Evolutionary conservation across 2,888 invertebrate genomes (phyloP), one percentile per base, ranked within the genome.

Genomic region (Luperina testacea): DNA sequence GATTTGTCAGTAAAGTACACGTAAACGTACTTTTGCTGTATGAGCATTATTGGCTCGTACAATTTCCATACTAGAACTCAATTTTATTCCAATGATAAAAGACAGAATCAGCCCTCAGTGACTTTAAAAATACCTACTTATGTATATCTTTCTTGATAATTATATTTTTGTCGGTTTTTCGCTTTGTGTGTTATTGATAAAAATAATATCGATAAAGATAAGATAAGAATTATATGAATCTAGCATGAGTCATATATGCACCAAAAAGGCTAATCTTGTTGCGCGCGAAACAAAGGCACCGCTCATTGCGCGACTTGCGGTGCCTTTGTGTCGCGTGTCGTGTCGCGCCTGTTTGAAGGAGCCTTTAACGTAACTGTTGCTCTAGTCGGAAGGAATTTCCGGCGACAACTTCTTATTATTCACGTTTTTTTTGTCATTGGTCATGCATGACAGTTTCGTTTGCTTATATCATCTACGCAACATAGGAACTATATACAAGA

Each of bases 371-470:
- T 27, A 63, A 51, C 32, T n/a, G 45, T 72, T 70, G 4, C 27
- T 78, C n/a, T 82, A 53, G 64, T 65, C 73, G 83, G 73, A 83
- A 82, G 70, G 78, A 70, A 82, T 82, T 82, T 82, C 82, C 83
- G 79, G 83, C 15, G 73, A 45, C 57, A 7, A 51, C 17, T 69
- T 38, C 11, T 80, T 38, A 57, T 53, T 82, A 72, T 77, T 82
- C 68, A 63, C 27, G 57, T 17, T 72, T 51, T 72, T 71, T 81
- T 63, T 72, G 38, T 61, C 65, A 57, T 48, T 71, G 51, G 27
- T 77, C 67, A 71, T 15, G 38, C 48, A 48, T 57, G 64, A 51
- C 32, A 32, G 42, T 32, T 27, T 72, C n/a, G 20, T 61, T 17
- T 45, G 32, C n/a, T 20, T 80, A 51, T 8, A 67, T 73, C 59